A percentile compares a stretch with the other conserved stretches of the same genome.
These are phyloP conservation scores for Notarius lentiginosus DNA, from an alignment of 2,113 vertebrate species.

Conservation along the genomic window DNA sequence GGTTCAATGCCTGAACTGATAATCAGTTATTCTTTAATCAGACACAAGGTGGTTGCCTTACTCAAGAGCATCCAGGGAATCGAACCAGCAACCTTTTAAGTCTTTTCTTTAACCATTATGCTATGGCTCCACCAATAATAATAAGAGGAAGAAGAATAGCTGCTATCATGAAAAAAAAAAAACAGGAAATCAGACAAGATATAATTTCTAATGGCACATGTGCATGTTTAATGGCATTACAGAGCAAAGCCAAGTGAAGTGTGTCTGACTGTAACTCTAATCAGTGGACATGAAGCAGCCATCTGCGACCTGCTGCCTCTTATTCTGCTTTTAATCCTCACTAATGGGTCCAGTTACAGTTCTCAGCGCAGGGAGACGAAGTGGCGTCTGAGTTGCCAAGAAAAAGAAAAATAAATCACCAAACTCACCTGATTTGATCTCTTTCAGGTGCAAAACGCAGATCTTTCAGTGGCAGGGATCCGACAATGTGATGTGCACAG, in stretches of 20 bases:
- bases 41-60: too few relatives aligned
- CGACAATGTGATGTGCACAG: not conserved
- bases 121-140: not conserved
- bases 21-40: too few relatives aligned
- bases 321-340: not conserved
- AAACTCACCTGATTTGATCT: constrained; percentile 66
- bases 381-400: not conserved
- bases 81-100: too few relatives aligned
- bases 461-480: constrained; percentile 52
- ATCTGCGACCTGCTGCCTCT: constrained; percentile 18
- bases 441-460: constrained; percentile 60
- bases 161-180: not conserved
- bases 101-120: too few relatives aligned
- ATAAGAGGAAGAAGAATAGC: not conserved
- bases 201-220: not conserved
- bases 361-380: not conserved
- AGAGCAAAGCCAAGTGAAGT: not conserved
- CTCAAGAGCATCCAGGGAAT: too few relatives aligned
- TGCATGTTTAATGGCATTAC: not conserved
- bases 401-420: not conserved
- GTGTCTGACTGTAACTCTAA: not conserved
- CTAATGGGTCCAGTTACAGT: constrained; percentile 1
- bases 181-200: not conserved
- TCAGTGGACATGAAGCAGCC: constrained; percentile 1
- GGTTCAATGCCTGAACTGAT: not conserved